phyloP scores from a whole-genome alignment of 2,113 vertebrate species.

The Ranitomeya variabilis region DNA sequence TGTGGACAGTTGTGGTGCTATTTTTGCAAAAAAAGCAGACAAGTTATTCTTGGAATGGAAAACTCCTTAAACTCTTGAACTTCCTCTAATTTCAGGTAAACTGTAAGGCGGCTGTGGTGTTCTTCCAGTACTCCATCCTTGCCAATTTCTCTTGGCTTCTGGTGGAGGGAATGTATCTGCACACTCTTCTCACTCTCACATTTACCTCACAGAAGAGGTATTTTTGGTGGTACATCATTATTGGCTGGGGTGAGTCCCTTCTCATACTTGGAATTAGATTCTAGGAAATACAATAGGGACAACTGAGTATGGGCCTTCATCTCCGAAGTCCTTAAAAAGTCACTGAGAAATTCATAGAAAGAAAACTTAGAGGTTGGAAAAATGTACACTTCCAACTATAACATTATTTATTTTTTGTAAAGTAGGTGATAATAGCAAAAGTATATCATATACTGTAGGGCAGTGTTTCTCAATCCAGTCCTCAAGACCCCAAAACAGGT shows the following conservation, averaged over 20 bases:
- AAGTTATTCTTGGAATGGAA: neutral
- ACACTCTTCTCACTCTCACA: conserved; percentile 83
- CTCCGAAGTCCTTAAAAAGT: neutral
- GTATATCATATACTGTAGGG: no score
- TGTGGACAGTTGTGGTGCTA: neutral
- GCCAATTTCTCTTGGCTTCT: conserved; percentile 89
- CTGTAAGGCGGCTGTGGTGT: conserved; percentile 80
- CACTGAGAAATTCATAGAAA: no score
- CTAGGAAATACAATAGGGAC: neutral
- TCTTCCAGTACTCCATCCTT: conserved; percentile 87
- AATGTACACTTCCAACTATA: no score
- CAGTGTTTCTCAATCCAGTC: no score
- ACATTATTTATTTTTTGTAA: no score
- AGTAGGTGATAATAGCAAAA: no score
- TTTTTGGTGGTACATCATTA: conserved; percentile 86
- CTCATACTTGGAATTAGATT: neutral
- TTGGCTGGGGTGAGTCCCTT: conserved; percentile 82
- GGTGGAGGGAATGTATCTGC: conserved; percentile 88
- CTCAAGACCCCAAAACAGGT: no score
- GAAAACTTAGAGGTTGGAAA: no score
- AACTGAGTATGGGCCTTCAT: neutral
- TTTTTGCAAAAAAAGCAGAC: neutral
- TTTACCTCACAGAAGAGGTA: conserved; percentile 85
- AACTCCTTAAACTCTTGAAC: neutral
- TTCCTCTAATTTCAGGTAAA: conserved; percentile 65